phyloP scores from a whole-genome alignment of 2,888 invertebrate species.

The Oxyteleia sp. region DNA sequence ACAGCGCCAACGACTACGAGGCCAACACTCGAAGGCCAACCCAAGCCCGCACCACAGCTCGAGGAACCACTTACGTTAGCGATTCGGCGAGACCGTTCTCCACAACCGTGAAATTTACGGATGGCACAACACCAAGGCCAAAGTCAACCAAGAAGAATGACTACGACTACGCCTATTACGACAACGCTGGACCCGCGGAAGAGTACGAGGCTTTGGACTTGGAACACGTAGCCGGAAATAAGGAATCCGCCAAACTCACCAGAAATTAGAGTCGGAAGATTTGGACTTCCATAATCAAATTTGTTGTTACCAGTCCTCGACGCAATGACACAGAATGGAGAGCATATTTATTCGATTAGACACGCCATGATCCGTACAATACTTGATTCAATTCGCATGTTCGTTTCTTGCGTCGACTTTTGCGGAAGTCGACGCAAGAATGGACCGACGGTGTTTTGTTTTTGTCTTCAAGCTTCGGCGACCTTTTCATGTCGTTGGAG shows the following conservation, averaged over 20 bases:
- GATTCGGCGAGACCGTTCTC: conserved; percentile 85
- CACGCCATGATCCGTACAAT: conserved; percentile 35
- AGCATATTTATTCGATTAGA: conserved; percentile 57
- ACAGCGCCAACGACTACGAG: conserved; percentile 82
- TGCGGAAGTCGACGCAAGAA: conserved; percentile 15
- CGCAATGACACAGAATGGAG: conserved; percentile 30
- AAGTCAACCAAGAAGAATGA: conserved; percentile 89
- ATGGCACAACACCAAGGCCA: conserved; percentile 83
- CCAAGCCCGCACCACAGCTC: conserved; percentile 83
- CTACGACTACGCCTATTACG: conserved; percentile 96
- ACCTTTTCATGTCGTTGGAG: conserved; percentile 15
- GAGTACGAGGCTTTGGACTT: conserved; percentile 88
- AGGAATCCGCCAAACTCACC: conserved; percentile 84
- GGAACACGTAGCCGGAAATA: conserved; percentile 84
- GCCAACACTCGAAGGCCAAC: conserved; percentile 79
- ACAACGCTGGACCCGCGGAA: conserved; percentile 89
- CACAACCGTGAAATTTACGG: conserved; percentile 82
- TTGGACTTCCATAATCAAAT: conserved; percentile 8
- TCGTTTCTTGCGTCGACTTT: conserved; percentile 11
- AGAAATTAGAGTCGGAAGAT: conserved; percentile 43
- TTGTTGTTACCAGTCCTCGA: conserved; percentile 57
- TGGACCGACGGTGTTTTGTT: conserved; percentile 23
- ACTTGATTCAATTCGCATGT: conserved; percentile 32
- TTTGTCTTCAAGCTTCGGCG: conserved; percentile 5
- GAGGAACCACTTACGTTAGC: conserved; percentile 85